phyloP scores from a whole-genome alignment of 1,140 invertebrate species.

The Trichogramma pretiosum region DNA sequence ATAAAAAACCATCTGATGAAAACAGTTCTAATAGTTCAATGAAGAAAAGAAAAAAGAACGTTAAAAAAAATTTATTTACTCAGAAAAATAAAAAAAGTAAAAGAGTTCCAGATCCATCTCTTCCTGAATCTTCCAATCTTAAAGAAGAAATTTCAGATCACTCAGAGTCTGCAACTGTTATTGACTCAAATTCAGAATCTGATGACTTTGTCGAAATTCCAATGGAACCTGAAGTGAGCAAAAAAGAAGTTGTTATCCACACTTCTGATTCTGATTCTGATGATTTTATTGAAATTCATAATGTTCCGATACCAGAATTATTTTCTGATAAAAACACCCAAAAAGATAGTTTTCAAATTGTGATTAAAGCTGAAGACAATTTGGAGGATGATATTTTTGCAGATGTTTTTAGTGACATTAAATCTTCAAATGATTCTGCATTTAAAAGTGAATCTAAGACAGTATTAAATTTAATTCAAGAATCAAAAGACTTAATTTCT shows the following conservation, averaged over 20 bases:
- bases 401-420: conserved; percentile 26
- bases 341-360: conserved; percentile 28
- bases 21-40: conserved; percentile 6
- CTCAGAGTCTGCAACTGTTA: background rate
- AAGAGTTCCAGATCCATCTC: background rate
- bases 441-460: conserved; percentile 1
- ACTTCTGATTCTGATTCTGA: conserved; percentile 39
- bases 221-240: conserved; percentile 9
- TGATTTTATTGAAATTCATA: conserved; percentile 40
- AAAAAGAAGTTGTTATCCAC: conserved; percentile 17
- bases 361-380: conserved; percentile 28
- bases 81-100: background rate
- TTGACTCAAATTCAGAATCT: conserved; percentile 30
- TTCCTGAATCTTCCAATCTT: background rate
- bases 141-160: conserved; percentile 5
- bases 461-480: conserved; percentile 9
- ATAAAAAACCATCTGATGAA: conserved; percentile 20
- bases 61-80: conserved; percentile 20
- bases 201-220: conserved; percentile 33
- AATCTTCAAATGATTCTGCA: background rate
- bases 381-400: conserved; percentile 60
- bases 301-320: conserved; percentile 23
- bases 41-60: conserved; percentile 20
- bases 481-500: conserved; percentile 16
- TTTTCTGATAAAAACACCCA: background rate